Evolutionary conservation across 2,113 vertebrate species (phyloP).

Genomic region (Mastomys natalensis): DNA sequence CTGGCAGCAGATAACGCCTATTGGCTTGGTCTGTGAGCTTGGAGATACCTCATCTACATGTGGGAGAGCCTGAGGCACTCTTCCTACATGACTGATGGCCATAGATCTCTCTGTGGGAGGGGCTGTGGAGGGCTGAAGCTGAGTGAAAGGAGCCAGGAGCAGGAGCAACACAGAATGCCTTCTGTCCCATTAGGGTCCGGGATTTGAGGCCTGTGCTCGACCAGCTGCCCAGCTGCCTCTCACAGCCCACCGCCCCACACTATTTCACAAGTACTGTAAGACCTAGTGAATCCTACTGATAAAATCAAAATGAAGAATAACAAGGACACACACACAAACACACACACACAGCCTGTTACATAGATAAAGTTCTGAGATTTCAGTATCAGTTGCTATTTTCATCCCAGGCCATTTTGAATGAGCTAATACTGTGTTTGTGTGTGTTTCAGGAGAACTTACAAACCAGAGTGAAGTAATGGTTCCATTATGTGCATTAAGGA

Average conservation of each 20-base stretch:
- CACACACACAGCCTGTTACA: not conserved
- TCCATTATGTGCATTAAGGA: slow-evolving; percentile 63
- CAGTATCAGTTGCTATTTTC: slow-evolving; percentile 53
- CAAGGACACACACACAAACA: not conserved
- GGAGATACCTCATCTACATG: too few species aligned
- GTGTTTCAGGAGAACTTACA: slow-evolving; percentile 67
- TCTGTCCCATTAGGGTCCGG: too few species aligned
- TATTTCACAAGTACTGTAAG: not conserved
- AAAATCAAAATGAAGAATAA: slow-evolving; percentile 49
- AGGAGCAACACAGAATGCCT: too few species aligned
- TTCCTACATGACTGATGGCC: too few species aligned
- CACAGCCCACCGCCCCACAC: not conserved
- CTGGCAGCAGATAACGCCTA: too few species aligned
- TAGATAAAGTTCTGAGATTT: slow-evolving; percentile 24
- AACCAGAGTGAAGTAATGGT: slow-evolving; percentile 61
- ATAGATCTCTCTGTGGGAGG: too few species aligned
- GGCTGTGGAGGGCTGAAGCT: too few species aligned
- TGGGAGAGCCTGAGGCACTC: too few species aligned
- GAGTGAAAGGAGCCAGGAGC: too few species aligned
- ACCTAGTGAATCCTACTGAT: slow-evolving; percentile 51
- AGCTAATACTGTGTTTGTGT: slow-evolving; percentile 44
- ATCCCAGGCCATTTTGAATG: slow-evolving; percentile 44
- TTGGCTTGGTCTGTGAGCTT: too few species aligned
- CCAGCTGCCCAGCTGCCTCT: too few species aligned
- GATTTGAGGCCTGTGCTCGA: too few species aligned